Evolutionary conservation across 2,888 invertebrate genomes (phyloP).

Genomic region (Melanotus villosus): DNA sequence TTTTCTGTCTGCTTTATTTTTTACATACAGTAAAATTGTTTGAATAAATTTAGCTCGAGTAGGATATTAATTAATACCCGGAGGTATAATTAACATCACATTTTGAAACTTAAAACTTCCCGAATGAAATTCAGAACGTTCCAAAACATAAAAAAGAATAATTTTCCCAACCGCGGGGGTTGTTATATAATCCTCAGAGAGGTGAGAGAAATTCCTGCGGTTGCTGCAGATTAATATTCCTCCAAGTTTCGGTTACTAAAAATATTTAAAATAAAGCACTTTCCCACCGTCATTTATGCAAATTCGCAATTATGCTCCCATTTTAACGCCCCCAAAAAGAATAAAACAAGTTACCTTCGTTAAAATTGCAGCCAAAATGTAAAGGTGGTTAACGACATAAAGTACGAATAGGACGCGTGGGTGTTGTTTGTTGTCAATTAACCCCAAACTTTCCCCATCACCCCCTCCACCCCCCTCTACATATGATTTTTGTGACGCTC

Average conservation of each 20-base stretch:
- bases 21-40: no score
- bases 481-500: constrained; percentile 36
- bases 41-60: no score
- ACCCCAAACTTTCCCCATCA: no score
- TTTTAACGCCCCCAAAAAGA: neutral
- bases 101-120: no score
- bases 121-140: no score
- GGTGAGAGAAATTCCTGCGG: neutral
- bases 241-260: neutral
- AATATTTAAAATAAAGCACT: neutral
- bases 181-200: neutral
- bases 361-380: neutral
- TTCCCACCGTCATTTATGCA: neutral
- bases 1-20: no score
- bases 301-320: neutral
- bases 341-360: neutral
- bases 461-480: no score
- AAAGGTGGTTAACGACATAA: neutral
- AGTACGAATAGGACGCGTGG: neutral
- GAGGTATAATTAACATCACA: no score
- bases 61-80: no score
- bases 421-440: constrained; percentile 1
- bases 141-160: no score
- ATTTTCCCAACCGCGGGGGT: neutral
- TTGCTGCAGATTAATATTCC: neutral